Percentiles rank a stretch among this genome's conserved stretches.
These are phyloP conservation scores for Heliornis fulica DNA, from an alignment of 2,113 vertebrate species.

Conservation along the genomic window DNA sequence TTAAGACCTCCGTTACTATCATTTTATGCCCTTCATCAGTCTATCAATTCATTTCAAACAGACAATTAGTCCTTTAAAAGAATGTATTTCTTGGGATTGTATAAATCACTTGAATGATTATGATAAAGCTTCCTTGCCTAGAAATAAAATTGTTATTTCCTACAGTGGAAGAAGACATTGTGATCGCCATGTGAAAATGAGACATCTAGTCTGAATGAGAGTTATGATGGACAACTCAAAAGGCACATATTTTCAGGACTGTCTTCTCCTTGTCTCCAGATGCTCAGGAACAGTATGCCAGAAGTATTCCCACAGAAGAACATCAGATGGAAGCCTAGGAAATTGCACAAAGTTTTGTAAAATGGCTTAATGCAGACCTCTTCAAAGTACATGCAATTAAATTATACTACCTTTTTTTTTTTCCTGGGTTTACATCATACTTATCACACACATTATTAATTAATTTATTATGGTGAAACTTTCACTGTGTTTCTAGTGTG, in stretches of 20 bases:
- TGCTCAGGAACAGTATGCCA: neutral
- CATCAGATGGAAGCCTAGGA: neutral
- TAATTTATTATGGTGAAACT: neutral
- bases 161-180: neutral
- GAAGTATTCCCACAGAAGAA: neutral
- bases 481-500: neutral
- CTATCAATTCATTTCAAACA: neutral
- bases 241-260: neutral
- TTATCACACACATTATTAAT: fast-evolving
- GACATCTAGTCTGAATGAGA: neutral
- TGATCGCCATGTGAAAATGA: neutral
- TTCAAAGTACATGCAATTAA: neutral
- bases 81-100: neutral
- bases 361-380: neutral
- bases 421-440: neutral
- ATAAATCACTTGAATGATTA: neutral
- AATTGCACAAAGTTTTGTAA: neutral
- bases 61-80: neutral
- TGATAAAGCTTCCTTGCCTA: neutral
- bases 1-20: neutral
- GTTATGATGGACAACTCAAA: neutral
- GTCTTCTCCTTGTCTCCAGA: neutral
- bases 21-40: neutral
- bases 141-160: neutral
- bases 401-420: neutral